phyloP scores from a whole-genome alignment of 2,888 invertebrate genomes.

The Poecilobothrus nobilitatus region DNA sequence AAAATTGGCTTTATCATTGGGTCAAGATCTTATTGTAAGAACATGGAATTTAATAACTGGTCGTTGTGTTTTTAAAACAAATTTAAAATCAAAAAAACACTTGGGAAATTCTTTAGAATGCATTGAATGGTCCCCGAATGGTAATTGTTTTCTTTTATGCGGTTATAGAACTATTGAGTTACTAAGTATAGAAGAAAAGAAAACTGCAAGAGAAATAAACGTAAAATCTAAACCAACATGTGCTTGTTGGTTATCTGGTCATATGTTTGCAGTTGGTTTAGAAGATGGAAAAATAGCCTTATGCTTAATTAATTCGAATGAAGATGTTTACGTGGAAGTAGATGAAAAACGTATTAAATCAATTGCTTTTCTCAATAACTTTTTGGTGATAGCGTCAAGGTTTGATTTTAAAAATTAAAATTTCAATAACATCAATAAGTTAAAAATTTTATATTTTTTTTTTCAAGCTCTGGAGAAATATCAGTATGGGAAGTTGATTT shows the following conservation, averaged over 20 bases:
- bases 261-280: slow-evolving; percentile 58
- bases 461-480: slow-evolving; percentile 59
- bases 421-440: neutral
- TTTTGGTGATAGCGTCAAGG: slow-evolving; percentile 62
- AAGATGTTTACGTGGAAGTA: slow-evolving; percentile 38
- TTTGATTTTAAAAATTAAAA: slow-evolving; percentile 19
- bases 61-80: slow-evolving; percentile 80
- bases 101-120: slow-evolving; percentile 42
- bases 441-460: too few species aligned
- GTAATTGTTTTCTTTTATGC: slow-evolving; percentile 65
- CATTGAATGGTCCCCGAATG: slow-evolving; percentile 66
- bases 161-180: slow-evolving; percentile 66
- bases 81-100: slow-evolving; percentile 60
- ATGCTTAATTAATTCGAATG: neutral
- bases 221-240: slow-evolving; percentile 62
- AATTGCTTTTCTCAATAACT: slow-evolving; percentile 49
- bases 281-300: slow-evolving; percentile 63
- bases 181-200: slow-evolving; percentile 71
- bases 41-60: slow-evolving; percentile 95
- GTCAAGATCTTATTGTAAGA: slow-evolving; percentile 70
- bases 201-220: slow-evolving; percentile 57
- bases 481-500: slow-evolving; percentile 56
- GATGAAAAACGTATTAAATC: slow-evolving; percentile 63
- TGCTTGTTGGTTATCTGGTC: slow-evolving; percentile 59
- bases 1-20: slow-evolving; percentile 78